Evolutionary conservation across 2,113 vertebrate genomes (phyloP), one percentile per base, ranked within the genome.

Genomic region (Tychaedon coryphoeus): DNA sequence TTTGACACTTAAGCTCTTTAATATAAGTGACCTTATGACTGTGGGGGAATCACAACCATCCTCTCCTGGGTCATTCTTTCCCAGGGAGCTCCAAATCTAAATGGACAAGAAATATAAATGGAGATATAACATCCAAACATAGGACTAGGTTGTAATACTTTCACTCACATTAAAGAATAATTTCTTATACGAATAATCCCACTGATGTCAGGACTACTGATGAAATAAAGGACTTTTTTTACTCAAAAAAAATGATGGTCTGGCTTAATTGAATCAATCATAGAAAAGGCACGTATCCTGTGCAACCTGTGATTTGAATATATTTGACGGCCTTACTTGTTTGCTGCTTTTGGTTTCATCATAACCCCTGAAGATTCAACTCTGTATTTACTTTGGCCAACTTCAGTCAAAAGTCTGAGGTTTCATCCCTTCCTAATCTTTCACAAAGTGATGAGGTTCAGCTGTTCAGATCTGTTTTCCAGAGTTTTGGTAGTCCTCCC

Each of bases 311-410:
- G 34, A 86, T 43, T 45, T 78, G 26, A 83, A 80, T 66, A 33
- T 34, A 83, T 86, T 88, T 80, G 64, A 62, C 74, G 18, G 47
- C 51, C 86, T 92, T 86, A 50, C 33, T 86, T 83, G 26, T 91
- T 95, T 91, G 58, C 60, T 91, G 19, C 76, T 81, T 64, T 73
- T n/a, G 79, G 36, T 75, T 92, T 86, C 60, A 92, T 51, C 8
- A 5, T 38, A 87, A 84, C 6, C 43, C 64, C 51, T 72, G 25
- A 86, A 86, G 51, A 74, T 83, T 87, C 61, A 34, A 56, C 73
- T 87, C 51, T 26, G 8, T 89, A 58, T 92, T 96, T 95, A 80
- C 72, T 86, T 91, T 96, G 93, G 93, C 76, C 67, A 80, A 23
- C 29, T 77, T 77, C 42, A 91, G 33, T 47, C 64, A 66, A 61